Base-by-base conservation (phyloP, 2,113 vertebrate genomes). In the Gasterosteus nipponicus region DNA sequence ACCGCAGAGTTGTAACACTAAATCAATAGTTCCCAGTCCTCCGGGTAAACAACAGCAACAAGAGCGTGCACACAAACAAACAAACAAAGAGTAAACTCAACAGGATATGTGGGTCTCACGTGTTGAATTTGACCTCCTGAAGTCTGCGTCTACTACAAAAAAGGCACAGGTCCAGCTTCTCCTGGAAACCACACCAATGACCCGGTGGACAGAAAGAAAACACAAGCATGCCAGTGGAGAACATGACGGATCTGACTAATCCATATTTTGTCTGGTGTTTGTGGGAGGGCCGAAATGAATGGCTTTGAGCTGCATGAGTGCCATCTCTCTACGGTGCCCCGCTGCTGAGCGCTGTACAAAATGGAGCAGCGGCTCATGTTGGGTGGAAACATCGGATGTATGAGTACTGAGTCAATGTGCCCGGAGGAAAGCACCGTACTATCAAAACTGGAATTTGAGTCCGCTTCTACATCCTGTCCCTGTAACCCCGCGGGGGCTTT, bases 401-500 rank as follows among this genome's bases (percentile, higher is more conserved):
- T 54, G 76, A 78, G 80, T 59, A 86, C 69, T 88, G 87, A 90
- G 84, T 89, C 89, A 88, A 26, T 26, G 47, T 58, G 81, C 79
- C 88, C 81, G 81, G 71, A 80, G 83, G 89, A 90, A 87, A 89
- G 83, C 70, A 86, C 77, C 26, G 49, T 59, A 78, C 81, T 81
- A 66, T 66, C 66, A 72, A 79, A 73, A 69, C 60, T 81, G 86
- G 67, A 89, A 85, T 73, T 38, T 76, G 62, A 90, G 85, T 57
- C 56, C 62, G 54, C 62, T 73, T 75, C 63, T 74, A 49, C 73
- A 88, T 83, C 85, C 88, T 81, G 74, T 88, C 83, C 72, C 81
- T 63, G 26, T 6, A 77, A 87, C 85, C 84, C 12, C 83, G 80
- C 7, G 77, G 76, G 68, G 22, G 22, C 75, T 87, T 75, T 86